phyloP scores from a whole-genome alignment of 2,797 vertebrate species.

The Neostethus bicornis region DNA sequence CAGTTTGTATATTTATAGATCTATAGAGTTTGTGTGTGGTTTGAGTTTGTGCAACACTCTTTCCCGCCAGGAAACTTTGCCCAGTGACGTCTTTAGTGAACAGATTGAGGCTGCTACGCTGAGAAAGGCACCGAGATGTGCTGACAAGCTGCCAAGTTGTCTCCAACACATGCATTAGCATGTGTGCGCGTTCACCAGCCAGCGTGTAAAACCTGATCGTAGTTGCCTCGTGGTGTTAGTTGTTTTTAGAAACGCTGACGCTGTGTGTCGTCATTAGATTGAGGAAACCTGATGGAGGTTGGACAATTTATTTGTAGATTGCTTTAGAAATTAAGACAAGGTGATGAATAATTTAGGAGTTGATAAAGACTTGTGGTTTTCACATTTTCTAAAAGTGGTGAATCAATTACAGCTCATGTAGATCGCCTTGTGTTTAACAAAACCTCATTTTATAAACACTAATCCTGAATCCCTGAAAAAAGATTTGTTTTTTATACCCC shows the following conservation, averaged over 20 bases:
- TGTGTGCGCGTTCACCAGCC: slow-evolving; percentile 10
- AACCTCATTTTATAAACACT: no score
- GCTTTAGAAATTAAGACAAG: not conserved
- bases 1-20: not conserved
- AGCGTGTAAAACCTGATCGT: slow-evolving; percentile 32
- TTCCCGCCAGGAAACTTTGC: slow-evolving; percentile 59
- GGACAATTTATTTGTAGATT: not conserved
- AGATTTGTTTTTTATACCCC: no score
- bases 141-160: slow-evolving; percentile 34
- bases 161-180: slow-evolving; percentile 19
- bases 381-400: no score
- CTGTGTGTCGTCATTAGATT: slow-evolving; percentile 35
- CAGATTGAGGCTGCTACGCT: slow-evolving; percentile 54
- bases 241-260: slow-evolving; percentile 53
- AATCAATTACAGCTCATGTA: no score
- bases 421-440: no score
- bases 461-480: no score
- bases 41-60: not conserved
- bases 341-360: not conserved
- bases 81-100: slow-evolving; percentile 59
- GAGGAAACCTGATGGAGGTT: slow-evolving; percentile 1
- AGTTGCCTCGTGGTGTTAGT: slow-evolving; percentile 25
- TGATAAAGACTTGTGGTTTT: no score
- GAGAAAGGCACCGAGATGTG: slow-evolving; percentile 37
- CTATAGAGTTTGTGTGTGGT: not conserved